Conservation (phyloP, 2,797 vertebrate species). For the Danionella dracula region DNA sequence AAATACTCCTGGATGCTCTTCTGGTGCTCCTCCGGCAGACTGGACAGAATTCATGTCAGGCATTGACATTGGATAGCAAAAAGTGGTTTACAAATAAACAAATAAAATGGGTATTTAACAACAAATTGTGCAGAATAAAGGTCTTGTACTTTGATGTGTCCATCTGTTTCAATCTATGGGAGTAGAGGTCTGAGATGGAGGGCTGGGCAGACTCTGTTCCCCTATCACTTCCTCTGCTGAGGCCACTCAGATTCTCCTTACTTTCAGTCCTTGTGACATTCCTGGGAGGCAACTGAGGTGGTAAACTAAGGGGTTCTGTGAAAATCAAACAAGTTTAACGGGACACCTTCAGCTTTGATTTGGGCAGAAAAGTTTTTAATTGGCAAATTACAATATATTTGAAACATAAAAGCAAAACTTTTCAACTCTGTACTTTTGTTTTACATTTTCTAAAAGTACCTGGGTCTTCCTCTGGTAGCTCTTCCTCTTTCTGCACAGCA, state of each 20-base stretch:
- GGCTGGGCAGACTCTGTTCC: constrained; percentile 58
- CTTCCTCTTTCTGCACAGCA: constrained; percentile 76
- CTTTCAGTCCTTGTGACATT: constrained; percentile 69
- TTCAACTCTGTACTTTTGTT: not conserved
- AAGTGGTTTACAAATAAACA: no score
- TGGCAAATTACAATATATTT: no score
- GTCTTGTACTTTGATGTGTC: constrained; percentile 77
- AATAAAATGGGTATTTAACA: not conserved
- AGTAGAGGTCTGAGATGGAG: constrained; percentile 73
- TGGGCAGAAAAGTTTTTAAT: no score
- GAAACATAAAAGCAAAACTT: not conserved
- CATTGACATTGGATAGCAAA: no score
- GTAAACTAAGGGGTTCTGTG: constrained; percentile 65
- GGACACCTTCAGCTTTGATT: not conserved
- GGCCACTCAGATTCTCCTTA: constrained; percentile 67
- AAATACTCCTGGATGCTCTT: constrained; percentile 87
- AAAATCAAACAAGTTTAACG: constrained; percentile 29
- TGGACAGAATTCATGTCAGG: constrained; percentile 46
- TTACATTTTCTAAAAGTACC: constrained; percentile 58
- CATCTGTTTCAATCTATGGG: constrained; percentile 80
- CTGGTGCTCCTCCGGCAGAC: constrained; percentile 83
- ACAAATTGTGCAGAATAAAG: not conserved
- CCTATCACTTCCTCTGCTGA: constrained; percentile 60
- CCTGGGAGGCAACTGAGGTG: constrained; percentile 85
- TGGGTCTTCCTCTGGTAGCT: constrained; percentile 81